Percentiles rank a stretch among this genome's conserved stretches.
Conservation (phyloP, 2,888 invertebrate species). For the Archips crataeganus region DNA sequence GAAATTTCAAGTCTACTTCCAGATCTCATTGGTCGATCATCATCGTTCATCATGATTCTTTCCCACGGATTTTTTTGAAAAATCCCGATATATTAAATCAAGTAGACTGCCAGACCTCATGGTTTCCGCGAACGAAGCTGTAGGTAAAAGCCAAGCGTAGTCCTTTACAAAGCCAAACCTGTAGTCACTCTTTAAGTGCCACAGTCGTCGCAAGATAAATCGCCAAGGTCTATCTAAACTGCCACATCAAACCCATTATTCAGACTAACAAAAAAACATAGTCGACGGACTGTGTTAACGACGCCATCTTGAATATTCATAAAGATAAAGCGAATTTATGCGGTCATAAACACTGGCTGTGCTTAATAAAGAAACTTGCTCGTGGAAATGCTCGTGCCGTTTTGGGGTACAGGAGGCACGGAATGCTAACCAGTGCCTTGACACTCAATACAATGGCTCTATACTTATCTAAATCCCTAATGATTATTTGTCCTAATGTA, state of each 20-base stretch:
- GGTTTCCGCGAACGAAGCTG: no score
- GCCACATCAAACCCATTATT: slow-evolving; percentile 38
- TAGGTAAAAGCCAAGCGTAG: background rate
- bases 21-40: no score
- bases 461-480: no score
- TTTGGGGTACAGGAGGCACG: slow-evolving; percentile 41
- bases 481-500: no score
- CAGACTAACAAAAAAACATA: slow-evolving; percentile 33
- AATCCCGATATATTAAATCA: no score
- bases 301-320: slow-evolving; percentile 73
- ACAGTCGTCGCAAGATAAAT: slow-evolving; percentile 22
- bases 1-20: no score
- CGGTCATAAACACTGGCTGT: slow-evolving; percentile 65
- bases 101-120: no score
- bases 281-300: slow-evolving; percentile 44
- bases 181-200: background rate
- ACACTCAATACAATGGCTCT: no score
- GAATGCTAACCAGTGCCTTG: background rate
- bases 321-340: slow-evolving; percentile 79
- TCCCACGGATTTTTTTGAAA: no score
- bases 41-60: no score
- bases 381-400: slow-evolving; percentile 52
- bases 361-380: slow-evolving; percentile 68
- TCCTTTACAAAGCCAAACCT: background rate
- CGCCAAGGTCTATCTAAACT: slow-evolving; percentile 29